These are phyloP conservation scores for Etia nguti DNA, from an alignment of 2,113 vertebrate genomes.

Conservation along the genomic window DNA sequence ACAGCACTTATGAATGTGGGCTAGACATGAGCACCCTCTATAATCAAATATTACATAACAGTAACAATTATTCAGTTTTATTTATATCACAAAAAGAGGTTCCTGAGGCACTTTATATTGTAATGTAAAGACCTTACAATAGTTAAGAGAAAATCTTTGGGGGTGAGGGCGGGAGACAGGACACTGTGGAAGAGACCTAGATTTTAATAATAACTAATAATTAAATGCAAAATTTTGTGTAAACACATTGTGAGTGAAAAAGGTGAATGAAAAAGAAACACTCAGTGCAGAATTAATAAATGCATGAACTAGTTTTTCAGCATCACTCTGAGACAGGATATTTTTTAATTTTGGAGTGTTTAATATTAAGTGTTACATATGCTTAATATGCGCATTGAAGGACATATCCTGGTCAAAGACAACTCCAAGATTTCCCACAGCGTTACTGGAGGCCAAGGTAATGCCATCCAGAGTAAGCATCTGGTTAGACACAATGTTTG, in stretches of 20 bases:
- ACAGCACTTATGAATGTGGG: neutral
- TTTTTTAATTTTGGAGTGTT: neutral
- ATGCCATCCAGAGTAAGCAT: neutral
- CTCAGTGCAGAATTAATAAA: neutral
- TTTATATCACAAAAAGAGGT: neutral
- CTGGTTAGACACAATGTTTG: neutral
- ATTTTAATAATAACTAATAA: neutral
- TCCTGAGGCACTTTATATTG: neutral
- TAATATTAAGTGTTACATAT: neutral
- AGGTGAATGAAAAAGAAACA: neutral
- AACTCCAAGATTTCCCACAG: neutral
- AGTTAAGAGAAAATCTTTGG: neutral
- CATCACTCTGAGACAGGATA: neutral
- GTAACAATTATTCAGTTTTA: neutral
- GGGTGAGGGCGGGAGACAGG: neutral
- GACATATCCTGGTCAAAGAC: neutral
- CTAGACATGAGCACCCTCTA: neutral
- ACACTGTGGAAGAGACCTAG: neutral
- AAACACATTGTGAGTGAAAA: neutral
- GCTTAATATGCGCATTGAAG: neutral
- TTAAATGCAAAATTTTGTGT: neutral
- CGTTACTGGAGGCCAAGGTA: neutral
- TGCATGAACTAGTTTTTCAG: neutral
- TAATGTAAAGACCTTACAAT: neutral
- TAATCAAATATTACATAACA: neutral